Evolutionary conservation across 2,888 invertebrate genomes (phyloP).

Genomic region (Phaonia tiefii): DNA sequence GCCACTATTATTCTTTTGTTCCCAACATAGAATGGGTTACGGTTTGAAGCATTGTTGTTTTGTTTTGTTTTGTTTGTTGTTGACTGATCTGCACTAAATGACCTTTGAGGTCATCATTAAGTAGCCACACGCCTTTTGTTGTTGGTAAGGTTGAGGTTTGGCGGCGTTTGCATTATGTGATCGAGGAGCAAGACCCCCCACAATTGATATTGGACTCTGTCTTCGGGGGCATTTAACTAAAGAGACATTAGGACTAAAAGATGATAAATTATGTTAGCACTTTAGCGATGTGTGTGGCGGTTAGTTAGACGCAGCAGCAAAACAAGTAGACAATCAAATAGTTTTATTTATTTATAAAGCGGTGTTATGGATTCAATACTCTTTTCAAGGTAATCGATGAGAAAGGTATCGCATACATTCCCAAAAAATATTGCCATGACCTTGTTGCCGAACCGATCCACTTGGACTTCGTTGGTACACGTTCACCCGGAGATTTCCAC

Average conservation of each 20-base stretch:
- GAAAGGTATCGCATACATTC: too few species aligned
- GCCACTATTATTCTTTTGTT: constrained; percentile 60
- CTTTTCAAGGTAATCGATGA: too few species aligned
- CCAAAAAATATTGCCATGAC: too few species aligned
- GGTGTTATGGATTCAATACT: too few species aligned
- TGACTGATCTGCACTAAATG: constrained; percentile 45
- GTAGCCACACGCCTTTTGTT: constrained; percentile 64
- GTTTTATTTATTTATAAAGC: too few species aligned
- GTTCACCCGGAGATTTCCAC: too few species aligned
- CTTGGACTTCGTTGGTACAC: too few species aligned
- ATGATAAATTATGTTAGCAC: constrained; percentile 63
- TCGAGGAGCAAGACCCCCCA: constrained; percentile 20
- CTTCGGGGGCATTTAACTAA: constrained; percentile 6
- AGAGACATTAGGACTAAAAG: constrained; percentile 56
- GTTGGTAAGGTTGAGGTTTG: background rate
- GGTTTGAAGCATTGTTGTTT: constrained; percentile 32
- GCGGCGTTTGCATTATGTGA: too few species aligned
- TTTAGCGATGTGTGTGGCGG: constrained; percentile 52
- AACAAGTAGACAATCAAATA: too few species aligned
- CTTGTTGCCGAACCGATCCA: too few species aligned
- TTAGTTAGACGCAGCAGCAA: too few species aligned
- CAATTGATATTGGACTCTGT: constrained; percentile 18
- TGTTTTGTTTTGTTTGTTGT: constrained; percentile 39
- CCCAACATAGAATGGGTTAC: background rate
- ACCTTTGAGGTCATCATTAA: constrained; percentile 69